phyloP scores from a whole-genome alignment of 2,113 vertebrate species.

The Pelusios castaneus region DNA sequence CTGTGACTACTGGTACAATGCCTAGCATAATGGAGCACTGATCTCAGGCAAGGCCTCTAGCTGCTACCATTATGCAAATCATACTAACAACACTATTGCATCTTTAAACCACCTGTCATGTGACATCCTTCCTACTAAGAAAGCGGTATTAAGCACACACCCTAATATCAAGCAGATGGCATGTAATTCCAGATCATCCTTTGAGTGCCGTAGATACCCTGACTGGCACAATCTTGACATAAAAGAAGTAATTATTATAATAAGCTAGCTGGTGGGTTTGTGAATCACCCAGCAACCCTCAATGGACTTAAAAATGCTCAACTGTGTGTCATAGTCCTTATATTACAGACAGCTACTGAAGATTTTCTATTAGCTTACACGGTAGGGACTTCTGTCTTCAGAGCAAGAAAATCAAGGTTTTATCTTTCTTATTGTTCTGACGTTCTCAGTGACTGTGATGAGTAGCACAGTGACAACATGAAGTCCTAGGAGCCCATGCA shows the following conservation, averaged over 20 bases:
- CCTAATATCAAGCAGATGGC: slow-evolving; percentile 33
- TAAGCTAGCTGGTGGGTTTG: not conserved
- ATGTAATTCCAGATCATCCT: slow-evolving; percentile 60
- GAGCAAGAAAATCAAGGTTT: not conserved
- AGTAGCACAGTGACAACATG: not conserved
- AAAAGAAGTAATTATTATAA: slow-evolving; percentile 55
- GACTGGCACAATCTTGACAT: not conserved
- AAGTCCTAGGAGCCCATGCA: accelerated
- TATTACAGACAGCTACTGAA: not conserved
- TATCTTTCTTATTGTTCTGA: not conserved
- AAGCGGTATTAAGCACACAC: not conserved
- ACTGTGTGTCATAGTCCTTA: not conserved
- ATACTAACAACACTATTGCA: slow-evolving; percentile 24
- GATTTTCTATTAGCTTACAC: not conserved
- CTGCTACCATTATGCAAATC: not conserved
- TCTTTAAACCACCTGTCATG: not conserved
- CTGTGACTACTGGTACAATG: not conserved
- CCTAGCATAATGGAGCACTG: not conserved
- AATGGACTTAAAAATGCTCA: not conserved
- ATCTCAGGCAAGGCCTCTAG: slow-evolving; percentile 31
- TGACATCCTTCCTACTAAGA: slow-evolving; percentile 29
- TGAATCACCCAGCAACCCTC: not conserved
- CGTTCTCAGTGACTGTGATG: not conserved
- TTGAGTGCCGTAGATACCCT: not conserved
- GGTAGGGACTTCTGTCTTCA: not conserved